Conservation (phyloP, 2,797 vertebrate species). For the Acomys russatus region DNA sequence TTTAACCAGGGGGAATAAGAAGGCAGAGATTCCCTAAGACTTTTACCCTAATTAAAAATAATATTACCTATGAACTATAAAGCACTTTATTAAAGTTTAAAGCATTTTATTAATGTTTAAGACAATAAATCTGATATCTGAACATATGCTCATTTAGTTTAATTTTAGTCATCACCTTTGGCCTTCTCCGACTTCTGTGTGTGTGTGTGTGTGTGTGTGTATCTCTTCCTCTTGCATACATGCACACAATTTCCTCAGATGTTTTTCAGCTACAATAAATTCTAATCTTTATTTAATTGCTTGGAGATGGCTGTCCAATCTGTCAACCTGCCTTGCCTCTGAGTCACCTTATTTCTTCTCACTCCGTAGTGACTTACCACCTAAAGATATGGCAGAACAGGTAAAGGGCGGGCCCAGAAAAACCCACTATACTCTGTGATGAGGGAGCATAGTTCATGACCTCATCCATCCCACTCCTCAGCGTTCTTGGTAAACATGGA, state of each 20-base stretch:
- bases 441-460: not conserved
- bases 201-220: not conserved
- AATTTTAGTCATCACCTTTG: not conserved
- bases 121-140: slow-evolving; percentile 42
- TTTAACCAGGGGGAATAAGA: slow-evolving; percentile 54
- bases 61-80: slow-evolving; percentile 24
- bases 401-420: slow-evolving; percentile 8
- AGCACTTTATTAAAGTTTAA: slow-evolving; percentile 73
- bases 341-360: not conserved
- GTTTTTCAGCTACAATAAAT: slow-evolving; percentile 40
- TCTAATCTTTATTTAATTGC: slow-evolving; percentile 42
- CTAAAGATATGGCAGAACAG: not conserved
- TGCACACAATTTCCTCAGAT: not conserved
- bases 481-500: not conserved
- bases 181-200: not conserved
- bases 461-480: not conserved
- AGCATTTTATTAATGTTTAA: slow-evolving; percentile 72
- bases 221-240: not conserved
- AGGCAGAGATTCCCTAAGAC: slow-evolving; percentile 44
- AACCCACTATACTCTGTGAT: not conserved
- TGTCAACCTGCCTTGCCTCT: not conserved
- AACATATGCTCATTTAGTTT: slow-evolving; percentile 52
- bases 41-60: slow-evolving; percentile 58
- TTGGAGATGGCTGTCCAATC: slow-evolving; percentile 10
- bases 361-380: not conserved